Evolutionary conservation across 2,888 invertebrate genomes (phyloP), one percentile per base, ranked within the genome.

Genomic region (Apomyelois bistriatella): DNA sequence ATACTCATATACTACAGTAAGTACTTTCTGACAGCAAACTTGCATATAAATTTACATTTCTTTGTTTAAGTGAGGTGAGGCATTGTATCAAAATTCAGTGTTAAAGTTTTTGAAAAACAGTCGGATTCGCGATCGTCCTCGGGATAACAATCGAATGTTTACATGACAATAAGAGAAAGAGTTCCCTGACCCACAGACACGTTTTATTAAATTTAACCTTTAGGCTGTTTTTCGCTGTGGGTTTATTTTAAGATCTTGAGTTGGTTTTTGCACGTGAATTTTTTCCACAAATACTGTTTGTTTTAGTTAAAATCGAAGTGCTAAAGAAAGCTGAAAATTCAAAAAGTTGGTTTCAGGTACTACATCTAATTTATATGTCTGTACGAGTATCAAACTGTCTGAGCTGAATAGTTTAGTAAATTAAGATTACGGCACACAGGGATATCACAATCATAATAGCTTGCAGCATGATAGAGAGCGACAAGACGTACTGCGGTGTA

Each of bases 111-210:
- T 62, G 66, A 67, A 66, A 62, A 58, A 70, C 76, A 74, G 72
- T 69, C 65, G 72, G 22, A 65, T 71, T 15, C 46, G 10, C 72
- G 46, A 32, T 32, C 32, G 42, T 8, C 40, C 3, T 13, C 49
- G 28, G 68, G 81, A 84, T 81, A 82, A 85, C 83, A 85, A 86
- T 85, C 85, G 84, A 79, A 79, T 79, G 78, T 77, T 76, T 79
- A 79, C 78, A 81, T 70, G 62, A 69, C 59, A 69, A 75, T 61
- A 82, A 79, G 72, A 73, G 72, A 56, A 68, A 65, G 52, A 62
- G 57, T 56, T 56, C 58, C 56, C 55, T 54, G 53, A 58, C 57
- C 35, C 22, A 37, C 52, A 38, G 32, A 48, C 51, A 52, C 43
- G 35, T 59, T 55, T 59, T 58, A 52, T 53, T 22, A 41, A 52